Evolutionary conservation across 2,888 invertebrate genomes (phyloP).

Genomic region (Macropis europaea): DNA sequence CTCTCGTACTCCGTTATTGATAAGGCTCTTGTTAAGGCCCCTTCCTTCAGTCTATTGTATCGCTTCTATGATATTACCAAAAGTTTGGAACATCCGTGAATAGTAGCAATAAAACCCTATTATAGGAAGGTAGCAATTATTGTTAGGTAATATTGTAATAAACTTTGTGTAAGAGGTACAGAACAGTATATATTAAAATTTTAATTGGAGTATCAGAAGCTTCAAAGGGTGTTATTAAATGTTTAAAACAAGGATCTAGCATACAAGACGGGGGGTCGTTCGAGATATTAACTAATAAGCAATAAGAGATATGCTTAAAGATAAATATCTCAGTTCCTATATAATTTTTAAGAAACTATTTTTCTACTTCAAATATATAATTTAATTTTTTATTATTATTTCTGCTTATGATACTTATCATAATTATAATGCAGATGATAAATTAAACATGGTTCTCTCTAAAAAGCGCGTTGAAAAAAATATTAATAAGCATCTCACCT

Average conservation of each 20-base stretch:
- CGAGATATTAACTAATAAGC: background rate
- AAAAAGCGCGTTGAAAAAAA: no score
- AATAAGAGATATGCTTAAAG: background rate
- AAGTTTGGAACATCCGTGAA: constrained; percentile 4
- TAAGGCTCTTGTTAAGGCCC: constrained; percentile 18
- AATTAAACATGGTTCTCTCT: no score
- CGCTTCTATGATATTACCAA: constrained; percentile 12
- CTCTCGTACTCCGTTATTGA: constrained; percentile 2
- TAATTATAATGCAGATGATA: no score
- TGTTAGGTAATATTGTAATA: constrained; percentile 20
- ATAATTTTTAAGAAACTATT: no score
- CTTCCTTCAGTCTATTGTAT: background rate
- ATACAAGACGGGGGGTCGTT: background rate
- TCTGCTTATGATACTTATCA: no score
- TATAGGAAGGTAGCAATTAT: constrained; percentile 7
- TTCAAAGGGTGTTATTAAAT: constrained; percentile 8
- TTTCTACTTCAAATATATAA: no score
- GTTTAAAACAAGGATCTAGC: background rate
- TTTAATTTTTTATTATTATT: no score
- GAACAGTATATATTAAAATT: constrained; percentile 8
- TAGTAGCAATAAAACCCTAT: background rate
- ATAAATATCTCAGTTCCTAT: no score
- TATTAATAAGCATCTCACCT: no score
- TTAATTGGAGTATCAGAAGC: constrained; percentile 1
- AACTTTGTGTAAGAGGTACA: background rate